Evolutionary conservation across 2,888 invertebrate genomes (phyloP).

Genomic region (Reticulitermes lucifugus): DNA sequence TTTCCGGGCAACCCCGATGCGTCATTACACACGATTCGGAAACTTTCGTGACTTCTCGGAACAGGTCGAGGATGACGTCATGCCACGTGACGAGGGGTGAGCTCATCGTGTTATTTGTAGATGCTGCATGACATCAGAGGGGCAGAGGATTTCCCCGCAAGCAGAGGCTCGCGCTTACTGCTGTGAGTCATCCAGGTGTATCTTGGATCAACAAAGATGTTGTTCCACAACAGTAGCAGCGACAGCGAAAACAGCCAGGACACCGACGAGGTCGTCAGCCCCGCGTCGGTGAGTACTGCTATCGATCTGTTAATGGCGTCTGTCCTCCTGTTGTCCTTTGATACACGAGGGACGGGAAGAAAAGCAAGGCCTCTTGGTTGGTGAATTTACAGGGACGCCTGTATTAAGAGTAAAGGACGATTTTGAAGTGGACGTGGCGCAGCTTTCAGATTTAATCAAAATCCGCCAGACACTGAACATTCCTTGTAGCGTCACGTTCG

Average conservation of each 20-base stretch:
- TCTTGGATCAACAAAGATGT: slow-evolving; percentile 14
- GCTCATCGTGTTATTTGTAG: slow-evolving; percentile 41
- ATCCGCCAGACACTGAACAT: too few relatives aligned
- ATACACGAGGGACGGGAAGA: too few relatives aligned
- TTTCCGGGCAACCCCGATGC: slow-evolving; percentile 52
- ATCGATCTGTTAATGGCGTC: neutral
- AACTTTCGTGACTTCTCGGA: slow-evolving; percentile 43
- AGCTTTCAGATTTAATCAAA: too few relatives aligned
- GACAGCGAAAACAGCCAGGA: slow-evolving; percentile 25
- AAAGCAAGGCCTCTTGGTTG: too few relatives aligned
- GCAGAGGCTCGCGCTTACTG: neutral
- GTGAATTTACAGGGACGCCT: too few relatives aligned
- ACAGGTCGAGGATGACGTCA: slow-evolving; percentile 42
- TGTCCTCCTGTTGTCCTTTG: too few relatives aligned
- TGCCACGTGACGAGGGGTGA: slow-evolving; percentile 50
- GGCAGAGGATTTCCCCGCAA: slow-evolving; percentile 12
- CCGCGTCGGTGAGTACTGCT: neutral
- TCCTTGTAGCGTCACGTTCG: too few relatives aligned
- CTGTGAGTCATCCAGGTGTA: slow-evolving; percentile 10
- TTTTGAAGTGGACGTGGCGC: too few relatives aligned
- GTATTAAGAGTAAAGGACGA: too few relatives aligned
- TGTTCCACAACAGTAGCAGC: slow-evolving; percentile 19
- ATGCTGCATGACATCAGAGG: slow-evolving; percentile 49
- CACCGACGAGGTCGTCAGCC: slow-evolving; percentile 22
- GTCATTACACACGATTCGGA: slow-evolving; percentile 43